These are phyloP conservation scores for cat (Felis catus) DNA, from an alignment of 2,113 vertebrate species.

Conservation along the genomic window F.catus_Fca126_mat1.0 CM031416.1:51579501-51580000, in stretches of 20 bases:
- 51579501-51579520: background rate
- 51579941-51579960: background rate
- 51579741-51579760: background rate
- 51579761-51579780: background rate
- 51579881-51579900: background rate
- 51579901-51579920: background rate
- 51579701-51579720: background rate
- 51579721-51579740: background rate
- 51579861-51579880: background rate
- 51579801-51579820: background rate
- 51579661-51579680: background rate
- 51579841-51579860: background rate
- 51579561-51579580: background rate
- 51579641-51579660: background rate
- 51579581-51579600: background rate
- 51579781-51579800: background rate
- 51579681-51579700: fast-evolving
- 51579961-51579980: background rate
- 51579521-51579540: slow-evolving; percentile 1
- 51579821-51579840: background rate
- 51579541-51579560: background rate
- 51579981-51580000: background rate
- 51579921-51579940: no score
- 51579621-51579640: background rate
- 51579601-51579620: background rate